phyloP scores from a whole-genome alignment of 2,113 vertebrate species.

The Orcinus orca region DNA sequence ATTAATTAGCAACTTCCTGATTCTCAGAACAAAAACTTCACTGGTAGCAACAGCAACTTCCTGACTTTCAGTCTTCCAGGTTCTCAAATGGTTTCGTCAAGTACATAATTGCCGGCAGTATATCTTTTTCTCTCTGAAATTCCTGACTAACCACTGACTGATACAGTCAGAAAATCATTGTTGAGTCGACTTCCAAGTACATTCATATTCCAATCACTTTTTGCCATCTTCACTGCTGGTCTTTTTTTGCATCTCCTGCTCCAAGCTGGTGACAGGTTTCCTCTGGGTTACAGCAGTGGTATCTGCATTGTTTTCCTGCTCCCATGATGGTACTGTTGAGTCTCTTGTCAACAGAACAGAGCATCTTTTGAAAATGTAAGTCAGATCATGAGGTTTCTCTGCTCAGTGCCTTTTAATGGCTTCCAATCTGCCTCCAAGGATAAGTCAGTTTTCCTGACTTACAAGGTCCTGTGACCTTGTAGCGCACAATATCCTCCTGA shows the following conservation, averaged over 20 bases:
- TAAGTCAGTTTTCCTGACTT: neutral
- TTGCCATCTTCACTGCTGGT: neutral
- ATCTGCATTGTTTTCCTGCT: neutral
- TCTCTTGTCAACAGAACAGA: neutral
- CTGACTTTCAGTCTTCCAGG: neutral
- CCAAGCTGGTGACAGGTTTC: neutral
- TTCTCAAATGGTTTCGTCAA: neutral
- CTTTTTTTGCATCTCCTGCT: neutral
- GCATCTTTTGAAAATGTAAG: neutral
- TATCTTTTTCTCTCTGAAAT: neutral
- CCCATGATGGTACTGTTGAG: fast-evolving
- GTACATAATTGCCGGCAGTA: neutral
- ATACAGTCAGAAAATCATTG: neutral
- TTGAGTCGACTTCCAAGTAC: too few relatives aligned
- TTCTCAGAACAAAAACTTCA: neutral
- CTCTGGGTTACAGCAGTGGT: too few relatives aligned
- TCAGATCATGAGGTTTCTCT: neutral
- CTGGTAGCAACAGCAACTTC: neutral
- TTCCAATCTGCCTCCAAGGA: neutral
- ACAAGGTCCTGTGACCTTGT: neutral
- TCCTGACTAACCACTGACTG: neutral
- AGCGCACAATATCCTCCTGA: fast-evolving
- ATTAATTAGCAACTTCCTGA: neutral
- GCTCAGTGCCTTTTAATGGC: neutral
- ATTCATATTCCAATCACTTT: neutral